Evolutionary conservation across 2,888 invertebrate genomes (phyloP).

Genomic region (Bedellia somnulentella): DNA sequence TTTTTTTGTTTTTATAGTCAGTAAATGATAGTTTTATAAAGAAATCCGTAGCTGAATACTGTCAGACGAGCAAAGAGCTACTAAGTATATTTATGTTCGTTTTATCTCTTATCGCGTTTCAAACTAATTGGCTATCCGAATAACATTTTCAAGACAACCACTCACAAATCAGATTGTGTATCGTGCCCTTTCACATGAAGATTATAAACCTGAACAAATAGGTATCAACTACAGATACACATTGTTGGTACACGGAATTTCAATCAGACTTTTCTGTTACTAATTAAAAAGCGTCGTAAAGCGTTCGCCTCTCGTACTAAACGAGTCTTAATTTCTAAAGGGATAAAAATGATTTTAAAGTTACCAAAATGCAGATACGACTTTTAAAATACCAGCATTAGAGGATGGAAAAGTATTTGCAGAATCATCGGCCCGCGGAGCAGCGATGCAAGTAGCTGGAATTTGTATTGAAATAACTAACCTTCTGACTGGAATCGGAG

Average conservation of each 20-base stretch:
- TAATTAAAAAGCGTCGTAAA: neutral
- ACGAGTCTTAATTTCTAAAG: constrained; percentile 5
- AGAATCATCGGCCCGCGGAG: constrained; percentile 53
- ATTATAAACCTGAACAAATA: constrained; percentile 43
- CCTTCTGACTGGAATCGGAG: constrained; percentile 51
- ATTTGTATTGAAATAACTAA: constrained; percentile 56
- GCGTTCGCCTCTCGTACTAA: constrained; percentile 4
- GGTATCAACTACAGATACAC: constrained; percentile 38
- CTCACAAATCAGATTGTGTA: constrained; percentile 30
- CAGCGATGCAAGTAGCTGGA: constrained; percentile 52
- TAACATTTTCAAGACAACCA: constrained; percentile 33
- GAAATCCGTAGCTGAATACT: too few species aligned
- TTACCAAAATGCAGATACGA: constrained; percentile 9
- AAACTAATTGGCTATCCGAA: constrained; percentile 39
- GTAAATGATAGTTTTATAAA: too few species aligned
- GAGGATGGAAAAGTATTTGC: constrained; percentile 51
- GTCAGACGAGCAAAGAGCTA: too few species aligned
- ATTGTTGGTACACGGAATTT: constrained; percentile 56
- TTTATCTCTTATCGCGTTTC: constrained; percentile 33
- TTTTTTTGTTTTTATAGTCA: too few species aligned
- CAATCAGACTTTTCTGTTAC: constrained; percentile 31
- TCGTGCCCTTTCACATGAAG: constrained; percentile 30
- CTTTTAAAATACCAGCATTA: constrained; percentile 20
- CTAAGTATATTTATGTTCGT: constrained; percentile 28
- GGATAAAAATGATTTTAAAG: constrained; percentile 12